A percentile compares a stretch with the other conserved stretches of the same genome.
phyloP scores from a whole-genome alignment of 2,113 vertebrate species.

The Syngnathus floridae region DNA sequence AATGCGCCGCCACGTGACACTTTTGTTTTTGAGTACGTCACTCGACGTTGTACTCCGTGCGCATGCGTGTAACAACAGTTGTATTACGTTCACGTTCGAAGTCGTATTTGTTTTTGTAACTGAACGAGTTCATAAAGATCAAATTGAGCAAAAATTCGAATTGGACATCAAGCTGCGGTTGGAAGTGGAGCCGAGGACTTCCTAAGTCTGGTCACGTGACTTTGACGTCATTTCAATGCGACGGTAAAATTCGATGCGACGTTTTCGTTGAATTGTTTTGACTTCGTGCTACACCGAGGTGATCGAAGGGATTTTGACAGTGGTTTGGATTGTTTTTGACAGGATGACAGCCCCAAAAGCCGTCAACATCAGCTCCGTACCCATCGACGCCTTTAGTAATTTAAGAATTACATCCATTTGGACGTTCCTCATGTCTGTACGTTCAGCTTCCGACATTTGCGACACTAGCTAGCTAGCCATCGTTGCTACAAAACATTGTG shows the following conservation, averaged over 20 bases:
- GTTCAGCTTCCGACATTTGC: slow-evolving; percentile 12
- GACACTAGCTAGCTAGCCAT: background rate
- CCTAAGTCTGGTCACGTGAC: too few relatives aligned
- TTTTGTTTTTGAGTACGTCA: too few relatives aligned
- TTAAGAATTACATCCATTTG: slow-evolving; percentile 71
- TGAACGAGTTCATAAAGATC: too few relatives aligned
- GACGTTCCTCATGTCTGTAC: slow-evolving; percentile 74
- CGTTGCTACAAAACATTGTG: background rate
- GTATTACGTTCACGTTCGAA: too few relatives aligned
- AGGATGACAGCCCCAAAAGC: slow-evolving; percentile 59
- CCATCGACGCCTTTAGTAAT: slow-evolving; percentile 69
- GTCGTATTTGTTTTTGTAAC: too few relatives aligned
- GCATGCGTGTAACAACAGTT: too few relatives aligned
- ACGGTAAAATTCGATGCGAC: background rate
- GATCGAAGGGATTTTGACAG: background rate
- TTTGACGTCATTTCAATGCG: too few relatives aligned
- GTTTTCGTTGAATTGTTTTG: background rate
- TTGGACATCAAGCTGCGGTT: too few relatives aligned
- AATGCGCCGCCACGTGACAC: too few relatives aligned
- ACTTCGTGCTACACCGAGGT: slow-evolving; percentile 12
- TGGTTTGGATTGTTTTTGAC: background rate
- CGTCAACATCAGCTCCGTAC: slow-evolving; percentile 61
- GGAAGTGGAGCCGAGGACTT: too few relatives aligned
- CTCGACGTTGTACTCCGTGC: too few relatives aligned
- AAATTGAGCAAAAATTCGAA: too few relatives aligned